A percentile compares a stretch with the other conserved stretches of the same genome.
phyloP scores from a whole-genome alignment of 1,140 invertebrate species.

The Camponotus pennsylvanicus region DNA sequence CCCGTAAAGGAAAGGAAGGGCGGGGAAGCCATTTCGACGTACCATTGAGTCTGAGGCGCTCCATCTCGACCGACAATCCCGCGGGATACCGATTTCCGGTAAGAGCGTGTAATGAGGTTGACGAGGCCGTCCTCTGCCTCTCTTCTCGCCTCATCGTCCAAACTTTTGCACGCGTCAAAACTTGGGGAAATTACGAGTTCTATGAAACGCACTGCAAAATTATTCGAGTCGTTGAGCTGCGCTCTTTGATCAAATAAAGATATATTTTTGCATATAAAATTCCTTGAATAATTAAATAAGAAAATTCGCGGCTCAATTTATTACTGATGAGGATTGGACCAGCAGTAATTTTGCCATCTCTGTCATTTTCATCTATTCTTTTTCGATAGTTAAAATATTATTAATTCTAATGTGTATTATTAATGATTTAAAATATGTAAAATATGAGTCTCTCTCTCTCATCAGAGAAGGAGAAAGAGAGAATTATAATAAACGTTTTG shows the following conservation, averaged over 20 bases:
- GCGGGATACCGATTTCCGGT: constrained; percentile 64
- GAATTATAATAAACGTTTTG: constrained; percentile 31
- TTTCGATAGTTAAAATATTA: neutral
- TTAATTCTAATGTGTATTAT: neutral
- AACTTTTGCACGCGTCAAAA: constrained; percentile 61
- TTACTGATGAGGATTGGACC: neutral
- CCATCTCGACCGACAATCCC: constrained; percentile 45
- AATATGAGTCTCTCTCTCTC: neutral
- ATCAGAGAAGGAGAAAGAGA: neutral
- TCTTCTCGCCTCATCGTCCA: neutral
- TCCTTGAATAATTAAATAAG: constrained; percentile 8
- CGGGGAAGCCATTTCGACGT: constrained; percentile 60
- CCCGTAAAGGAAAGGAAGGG: neutral
- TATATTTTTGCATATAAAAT: neutral
- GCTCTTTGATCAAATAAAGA: constrained; percentile 2
- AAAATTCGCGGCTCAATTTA: neutral
- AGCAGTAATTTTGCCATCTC: neutral
- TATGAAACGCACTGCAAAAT: constrained; percentile 52
- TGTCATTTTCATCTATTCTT: neutral
- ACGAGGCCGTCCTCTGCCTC: constrained; percentile 48
- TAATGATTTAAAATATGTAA: constrained; percentile 11
- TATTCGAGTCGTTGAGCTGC: constrained; percentile 53
- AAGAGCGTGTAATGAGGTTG: constrained; percentile 67
- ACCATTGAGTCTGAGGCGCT: constrained; percentile 67
- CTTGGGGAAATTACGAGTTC: constrained; percentile 61